A percentile compares a stretch with the other conserved stretches of the same genome.
Conservation (phyloP, 2,113 vertebrate species). For the Gopherus flavomarginatus region DNA sequence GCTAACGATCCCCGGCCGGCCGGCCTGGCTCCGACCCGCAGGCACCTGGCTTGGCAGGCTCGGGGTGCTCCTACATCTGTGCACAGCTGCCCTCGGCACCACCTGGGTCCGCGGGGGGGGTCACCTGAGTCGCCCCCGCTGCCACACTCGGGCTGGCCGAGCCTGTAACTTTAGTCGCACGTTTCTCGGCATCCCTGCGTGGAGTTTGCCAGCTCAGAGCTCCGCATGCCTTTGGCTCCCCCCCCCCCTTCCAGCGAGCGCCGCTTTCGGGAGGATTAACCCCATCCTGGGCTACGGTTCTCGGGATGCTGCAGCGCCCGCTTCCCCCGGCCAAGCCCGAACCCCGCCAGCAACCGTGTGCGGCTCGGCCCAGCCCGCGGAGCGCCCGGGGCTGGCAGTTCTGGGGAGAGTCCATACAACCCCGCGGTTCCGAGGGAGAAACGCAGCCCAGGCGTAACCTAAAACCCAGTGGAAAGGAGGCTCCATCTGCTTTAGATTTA, state of each 20-base stretch:
- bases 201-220: neutral
- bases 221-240: neutral
- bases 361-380: neutral
- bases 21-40: no score
- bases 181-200: no score
- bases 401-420: neutral
- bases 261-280: neutral
- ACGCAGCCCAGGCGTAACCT: neutral
- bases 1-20: no score
- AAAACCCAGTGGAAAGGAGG: constrained; percentile 25
- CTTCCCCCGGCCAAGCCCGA: neutral
- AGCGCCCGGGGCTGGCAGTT: neutral
- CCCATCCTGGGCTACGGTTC: neutral
- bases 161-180: neutral
- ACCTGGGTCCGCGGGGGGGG: no score
- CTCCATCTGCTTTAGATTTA: constrained; percentile 33
- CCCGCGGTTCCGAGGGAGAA: neutral
- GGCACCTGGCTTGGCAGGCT: no score
- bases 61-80: no score
- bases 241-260: neutral
- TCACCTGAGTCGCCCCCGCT: neutral
- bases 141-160: no score
- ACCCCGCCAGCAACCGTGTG: neutral
- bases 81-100: no score
- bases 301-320: neutral